These are phyloP conservation scores for Albula goreensis DNA, from an alignment of 2,113 vertebrate species.

Conservation along the genomic window DNA sequence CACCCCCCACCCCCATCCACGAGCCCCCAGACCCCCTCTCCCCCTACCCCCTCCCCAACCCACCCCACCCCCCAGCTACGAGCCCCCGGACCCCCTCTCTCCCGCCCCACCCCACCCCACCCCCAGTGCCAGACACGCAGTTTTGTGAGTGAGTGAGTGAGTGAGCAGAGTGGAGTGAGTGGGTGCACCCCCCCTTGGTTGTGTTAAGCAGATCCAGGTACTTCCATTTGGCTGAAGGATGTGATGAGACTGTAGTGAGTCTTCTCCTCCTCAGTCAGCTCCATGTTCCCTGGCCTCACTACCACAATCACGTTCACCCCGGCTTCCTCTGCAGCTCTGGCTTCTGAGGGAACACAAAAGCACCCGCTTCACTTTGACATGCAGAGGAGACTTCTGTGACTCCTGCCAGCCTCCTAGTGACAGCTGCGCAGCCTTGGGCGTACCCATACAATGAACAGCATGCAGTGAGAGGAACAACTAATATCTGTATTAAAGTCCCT, in stretches of 20 bases:
- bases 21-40: neutral
- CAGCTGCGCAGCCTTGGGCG: neutral
- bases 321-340: slow-evolving; percentile 84
- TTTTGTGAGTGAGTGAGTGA: neutral
- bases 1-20: neutral
- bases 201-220: slow-evolving; percentile 70
- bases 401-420: neutral
- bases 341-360: slow-evolving; percentile 73
- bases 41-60: neutral
- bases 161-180: neutral
- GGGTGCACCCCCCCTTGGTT: fast-evolving
- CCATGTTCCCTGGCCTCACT: slow-evolving; percentile 87
- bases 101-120: neutral
- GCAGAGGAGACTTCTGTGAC: neutral
- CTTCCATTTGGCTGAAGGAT: slow-evolving; percentile 82
- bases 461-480: neutral
- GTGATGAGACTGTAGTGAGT: slow-evolving; percentile 80
- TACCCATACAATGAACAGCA: neutral
- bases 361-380: neutral
- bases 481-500: neutral
- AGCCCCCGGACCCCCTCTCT: neutral
- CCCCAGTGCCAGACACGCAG: slow-evolving; percentile 1
- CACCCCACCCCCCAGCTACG: slow-evolving; percentile 3
- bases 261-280: slow-evolving; percentile 88
- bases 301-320: slow-evolving; percentile 85